These are phyloP conservation scores for Parnassius mnemosyne DNA, from an alignment of 2,888 invertebrate species.

Conservation along the genomic window DNA sequence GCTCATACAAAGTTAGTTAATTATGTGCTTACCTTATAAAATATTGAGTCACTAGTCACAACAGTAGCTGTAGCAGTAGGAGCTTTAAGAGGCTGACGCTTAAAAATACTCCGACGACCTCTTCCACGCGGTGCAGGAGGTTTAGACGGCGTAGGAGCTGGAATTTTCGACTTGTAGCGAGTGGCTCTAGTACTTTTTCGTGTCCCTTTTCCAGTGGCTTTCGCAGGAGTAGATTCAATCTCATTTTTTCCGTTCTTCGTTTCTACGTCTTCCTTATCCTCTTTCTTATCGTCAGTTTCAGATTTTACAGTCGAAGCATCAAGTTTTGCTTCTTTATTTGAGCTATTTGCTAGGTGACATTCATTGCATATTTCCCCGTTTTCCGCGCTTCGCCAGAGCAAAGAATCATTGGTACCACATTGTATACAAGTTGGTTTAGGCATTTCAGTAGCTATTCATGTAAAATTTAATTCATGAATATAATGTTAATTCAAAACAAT, in stretches of 20 bases:
- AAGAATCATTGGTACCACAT: slow-evolving; percentile 85
- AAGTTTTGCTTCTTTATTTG: slow-evolving; percentile 54
- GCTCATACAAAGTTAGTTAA: too few species aligned
- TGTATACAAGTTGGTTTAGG: slow-evolving; percentile 84
- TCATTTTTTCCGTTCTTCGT: slow-evolving; percentile 55
- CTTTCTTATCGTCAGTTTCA: slow-evolving; percentile 56
- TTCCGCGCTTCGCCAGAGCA: slow-evolving; percentile 88
- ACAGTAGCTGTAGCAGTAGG: slow-evolving; percentile 90
- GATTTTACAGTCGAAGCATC: slow-evolving; percentile 45
- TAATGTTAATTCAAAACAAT: slow-evolving; percentile 16
- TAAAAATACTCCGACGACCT: slow-evolving; percentile 88
- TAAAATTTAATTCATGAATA: slow-evolving; percentile 11
- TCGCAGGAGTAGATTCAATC: slow-evolving; percentile 64
- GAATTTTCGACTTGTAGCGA: slow-evolving; percentile 76
- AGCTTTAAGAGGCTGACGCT: slow-evolving; percentile 89
- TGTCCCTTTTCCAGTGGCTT: slow-evolving; percentile 74
- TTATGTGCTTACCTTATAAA: slow-evolving; percentile 54
- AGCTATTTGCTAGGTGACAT: slow-evolving; percentile 81
- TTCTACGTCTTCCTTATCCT: slow-evolving; percentile 53
- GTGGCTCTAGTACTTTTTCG: slow-evolving; percentile 82
- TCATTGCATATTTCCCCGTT: slow-evolving; percentile 88
- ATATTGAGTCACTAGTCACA: slow-evolving; percentile 89
- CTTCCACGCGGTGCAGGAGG: slow-evolving; percentile 82
- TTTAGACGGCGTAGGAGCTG: slow-evolving; percentile 51
- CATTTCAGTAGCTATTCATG: slow-evolving; percentile 54